Conservation (phyloP, 2,888 invertebrate species). For the Pocota personata region DNA sequence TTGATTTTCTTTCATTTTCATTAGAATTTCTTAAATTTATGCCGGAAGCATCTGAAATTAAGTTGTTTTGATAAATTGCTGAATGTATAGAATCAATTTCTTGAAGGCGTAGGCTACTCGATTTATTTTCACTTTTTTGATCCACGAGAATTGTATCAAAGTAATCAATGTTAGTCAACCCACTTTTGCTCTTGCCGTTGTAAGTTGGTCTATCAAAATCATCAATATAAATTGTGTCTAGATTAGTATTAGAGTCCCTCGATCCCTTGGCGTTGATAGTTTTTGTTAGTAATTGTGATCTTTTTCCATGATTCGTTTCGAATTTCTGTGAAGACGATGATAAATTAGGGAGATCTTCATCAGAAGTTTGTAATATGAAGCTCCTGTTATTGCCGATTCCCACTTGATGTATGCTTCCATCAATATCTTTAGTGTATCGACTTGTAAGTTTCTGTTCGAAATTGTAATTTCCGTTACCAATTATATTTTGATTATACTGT, state of each 20-base stretch:
- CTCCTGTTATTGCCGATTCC: conserved; percentile 12
- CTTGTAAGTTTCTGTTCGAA: conserved; percentile 19
- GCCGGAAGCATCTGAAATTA: background rate
- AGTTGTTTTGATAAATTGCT: conserved; percentile 4
- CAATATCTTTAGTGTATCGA: conserved; percentile 28
- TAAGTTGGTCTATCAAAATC: conserved; percentile 74
- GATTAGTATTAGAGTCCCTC: conserved; percentile 45
- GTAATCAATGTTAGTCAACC: conserved; percentile 44
- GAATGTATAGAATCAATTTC: conserved; percentile 3
- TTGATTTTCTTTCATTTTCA: conserved; percentile 10
- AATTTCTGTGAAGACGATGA: conserved; percentile 16
- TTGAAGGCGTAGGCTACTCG: background rate
- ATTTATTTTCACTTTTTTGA: conserved; percentile 32
- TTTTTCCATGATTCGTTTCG: background rate
- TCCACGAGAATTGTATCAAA: conserved; percentile 55
- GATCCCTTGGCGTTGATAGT: conserved; percentile 8
- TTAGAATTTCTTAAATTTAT: background rate
- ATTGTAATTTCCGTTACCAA: conserved; percentile 19
- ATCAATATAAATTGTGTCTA: conserved; percentile 76
- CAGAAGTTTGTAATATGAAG: background rate
- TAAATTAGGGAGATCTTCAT: background rate
- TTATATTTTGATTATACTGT: conserved; percentile 29
- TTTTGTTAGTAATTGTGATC: background rate
- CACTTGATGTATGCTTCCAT: conserved; percentile 8
- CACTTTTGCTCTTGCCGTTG: conserved; percentile 41